Conservation (phyloP, 2,888 invertebrate species). For the Stictocephala bisonia region DNA sequence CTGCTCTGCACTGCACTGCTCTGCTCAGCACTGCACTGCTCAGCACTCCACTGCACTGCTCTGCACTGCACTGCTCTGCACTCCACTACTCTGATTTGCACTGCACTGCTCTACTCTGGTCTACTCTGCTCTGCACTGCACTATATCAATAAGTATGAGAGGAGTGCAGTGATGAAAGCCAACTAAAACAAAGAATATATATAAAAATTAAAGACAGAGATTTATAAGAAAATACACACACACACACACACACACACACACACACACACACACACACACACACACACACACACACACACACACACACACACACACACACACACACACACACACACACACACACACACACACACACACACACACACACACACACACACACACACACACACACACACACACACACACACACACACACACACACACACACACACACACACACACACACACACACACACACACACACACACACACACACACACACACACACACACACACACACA, state of each 20-base stretch:
- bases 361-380: constrained; percentile 13
- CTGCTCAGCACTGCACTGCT: constrained; percentile 18
- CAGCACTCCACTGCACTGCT: constrained; percentile 8
- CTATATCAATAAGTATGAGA: no score
- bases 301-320: constrained; percentile 13
- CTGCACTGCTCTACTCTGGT: constrained; percentile 15
- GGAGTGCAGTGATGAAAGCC: no score
- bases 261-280: constrained; percentile 13
- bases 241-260: constrained; percentile 6
- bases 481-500: constrained; percentile 8
- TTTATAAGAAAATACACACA: background rate
- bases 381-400: constrained; percentile 8
- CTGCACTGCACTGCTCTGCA: constrained; percentile 3
- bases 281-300: constrained; percentile 13
- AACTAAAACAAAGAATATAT: no score
- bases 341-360: constrained; percentile 13
- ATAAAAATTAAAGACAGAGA: no score
- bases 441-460: background rate
- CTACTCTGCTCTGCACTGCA: constrained; percentile 18
- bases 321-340: constrained; percentile 9
- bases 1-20: constrained; percentile 17
- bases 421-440: constrained; percentile 8
- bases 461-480: constrained; percentile 9
- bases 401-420: constrained; percentile 4
- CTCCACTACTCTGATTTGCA: background rate